Percentiles rank a stretch among this genome's conserved stretches.
phyloP scores from a whole-genome alignment of 2,888 invertebrate genomes.

The Tenodera sinensis region DNA sequence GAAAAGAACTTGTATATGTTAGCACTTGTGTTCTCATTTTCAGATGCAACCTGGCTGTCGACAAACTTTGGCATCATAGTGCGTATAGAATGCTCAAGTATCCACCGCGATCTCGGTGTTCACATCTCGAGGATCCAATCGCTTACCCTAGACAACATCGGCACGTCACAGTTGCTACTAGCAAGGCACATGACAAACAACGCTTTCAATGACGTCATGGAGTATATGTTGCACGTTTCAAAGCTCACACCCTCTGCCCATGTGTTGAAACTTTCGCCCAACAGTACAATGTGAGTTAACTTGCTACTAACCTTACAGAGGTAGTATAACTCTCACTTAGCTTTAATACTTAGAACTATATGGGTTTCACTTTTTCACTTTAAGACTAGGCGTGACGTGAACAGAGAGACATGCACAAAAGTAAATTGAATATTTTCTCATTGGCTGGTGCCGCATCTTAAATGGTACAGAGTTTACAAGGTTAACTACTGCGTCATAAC shows the following conservation, averaged over 20 bases:
- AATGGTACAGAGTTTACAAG: too few species aligned
- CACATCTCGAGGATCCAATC: slow-evolving; percentile 94
- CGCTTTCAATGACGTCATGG: slow-evolving; percentile 93
- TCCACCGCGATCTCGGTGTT: slow-evolving; percentile 94
- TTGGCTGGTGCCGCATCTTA: too few species aligned
- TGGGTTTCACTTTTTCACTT: too few species aligned
- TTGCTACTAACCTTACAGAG: too few species aligned
- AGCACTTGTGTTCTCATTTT: slow-evolving; percentile 35
- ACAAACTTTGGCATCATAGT: slow-evolving; percentile 96
- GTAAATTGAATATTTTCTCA: too few species aligned
- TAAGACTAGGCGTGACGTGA: too few species aligned
- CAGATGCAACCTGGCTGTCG: slow-evolving; percentile 94
- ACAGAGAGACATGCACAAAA: too few species aligned
- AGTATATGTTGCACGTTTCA: slow-evolving; percentile 78
- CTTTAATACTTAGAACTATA: too few species aligned
- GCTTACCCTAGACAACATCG: slow-evolving; percentile 79
- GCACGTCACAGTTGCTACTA: slow-evolving; percentile 86
- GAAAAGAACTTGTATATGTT: neutral
- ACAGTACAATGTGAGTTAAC: slow-evolving; percentile 80
- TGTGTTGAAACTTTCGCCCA: slow-evolving; percentile 77
- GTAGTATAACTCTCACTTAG: too few species aligned
- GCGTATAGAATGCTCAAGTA: slow-evolving; percentile 97
- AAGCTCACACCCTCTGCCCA: slow-evolving; percentile 77
- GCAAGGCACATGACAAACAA: slow-evolving; percentile 92
- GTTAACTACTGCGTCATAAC: too few species aligned